phyloP scores from a whole-genome alignment of 2,888 invertebrate species.

The Nemotelus pantherinus region DNA sequence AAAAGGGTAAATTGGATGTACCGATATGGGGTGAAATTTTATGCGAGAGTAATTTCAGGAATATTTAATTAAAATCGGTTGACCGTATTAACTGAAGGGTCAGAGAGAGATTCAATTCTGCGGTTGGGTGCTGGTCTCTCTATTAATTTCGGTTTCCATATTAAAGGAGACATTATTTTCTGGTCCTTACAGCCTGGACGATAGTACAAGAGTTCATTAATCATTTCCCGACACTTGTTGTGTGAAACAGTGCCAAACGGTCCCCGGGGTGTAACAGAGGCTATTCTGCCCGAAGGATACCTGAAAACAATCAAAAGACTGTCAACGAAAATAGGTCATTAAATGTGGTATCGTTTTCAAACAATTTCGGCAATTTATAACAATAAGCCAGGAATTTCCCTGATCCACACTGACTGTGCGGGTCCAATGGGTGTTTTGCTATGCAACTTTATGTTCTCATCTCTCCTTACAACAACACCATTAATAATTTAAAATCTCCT shows the following conservation, averaged over 20 bases:
- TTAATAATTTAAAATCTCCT: constrained; percentile 17
- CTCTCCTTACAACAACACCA: constrained; percentile 1
- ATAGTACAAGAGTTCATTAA: not conserved
- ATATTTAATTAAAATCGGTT: not conserved
- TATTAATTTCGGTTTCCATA: no score
- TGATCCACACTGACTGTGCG: not conserved
- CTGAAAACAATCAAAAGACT: constrained; percentile 38
- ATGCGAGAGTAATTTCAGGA: not conserved
- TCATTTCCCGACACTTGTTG: constrained; percentile 14
- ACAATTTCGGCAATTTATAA: constrained; percentile 13
- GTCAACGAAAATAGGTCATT: constrained; percentile 25
- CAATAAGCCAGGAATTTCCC: constrained; percentile 5
- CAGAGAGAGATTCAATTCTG: no score
- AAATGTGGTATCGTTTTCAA: not conserved
- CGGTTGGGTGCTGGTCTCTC: no score
- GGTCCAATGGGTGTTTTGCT: constrained; percentile 9
- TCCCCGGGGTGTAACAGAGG: not conserved
- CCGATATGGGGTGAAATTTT: no score
- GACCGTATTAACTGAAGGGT: not conserved
- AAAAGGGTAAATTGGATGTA: no score
- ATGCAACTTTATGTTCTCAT: constrained; percentile 17
- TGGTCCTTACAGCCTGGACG: no score
- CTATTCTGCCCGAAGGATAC: not conserved
- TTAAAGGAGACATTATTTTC: no score
- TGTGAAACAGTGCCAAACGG: not conserved